Conservation (phyloP, 1,140 invertebrate species). For the Lycorma delicatula region DNA sequence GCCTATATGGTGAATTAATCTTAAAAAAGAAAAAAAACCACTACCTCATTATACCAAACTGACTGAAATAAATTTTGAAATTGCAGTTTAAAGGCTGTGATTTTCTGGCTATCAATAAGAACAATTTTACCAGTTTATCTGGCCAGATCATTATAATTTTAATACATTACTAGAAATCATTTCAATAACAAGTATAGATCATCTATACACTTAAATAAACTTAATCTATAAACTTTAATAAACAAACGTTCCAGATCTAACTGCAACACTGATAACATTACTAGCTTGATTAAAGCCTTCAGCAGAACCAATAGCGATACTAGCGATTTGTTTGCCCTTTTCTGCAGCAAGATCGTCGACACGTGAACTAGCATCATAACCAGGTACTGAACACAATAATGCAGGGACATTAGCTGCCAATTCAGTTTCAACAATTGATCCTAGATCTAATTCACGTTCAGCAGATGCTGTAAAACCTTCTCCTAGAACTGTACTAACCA, state of each 20-base stretch:
- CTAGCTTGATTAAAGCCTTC: conserved; percentile 99
- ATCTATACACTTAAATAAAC: too few species aligned
- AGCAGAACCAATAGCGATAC: conserved; percentile 97
- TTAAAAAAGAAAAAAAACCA: too few species aligned
- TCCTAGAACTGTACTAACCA: conserved; percentile 82
- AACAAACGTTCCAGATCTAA: conserved; percentile 93
- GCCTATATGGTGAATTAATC: too few species aligned
- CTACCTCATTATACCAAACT: too few species aligned
- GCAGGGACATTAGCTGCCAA: conserved; percentile 86
- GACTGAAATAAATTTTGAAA: too few species aligned
- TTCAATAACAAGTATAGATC: too few species aligned
- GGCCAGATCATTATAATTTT: too few species aligned
- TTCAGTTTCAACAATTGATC: conserved; percentile 81
- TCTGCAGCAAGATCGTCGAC: conserved; percentile 97
- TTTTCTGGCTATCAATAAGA: too few species aligned
- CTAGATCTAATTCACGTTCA: conserved; percentile 87
- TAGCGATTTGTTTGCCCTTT: conserved; percentile 84
- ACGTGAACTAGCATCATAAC: conserved; percentile 89
- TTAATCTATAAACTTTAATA: too few species aligned
- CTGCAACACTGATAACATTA: conserved; percentile 91
- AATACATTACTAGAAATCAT: too few species aligned
- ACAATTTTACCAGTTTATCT: too few species aligned
- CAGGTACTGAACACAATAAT: conserved; percentile 92
- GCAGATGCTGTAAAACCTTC: conserved; percentile 80
- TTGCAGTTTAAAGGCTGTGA: too few species aligned